A percentile compares a stretch with the other conserved stretches of the same genome.
Evolutionary conservation across 2,888 invertebrate genomes (phyloP).

Genomic region (Eugnorisma glareosa): DNA sequence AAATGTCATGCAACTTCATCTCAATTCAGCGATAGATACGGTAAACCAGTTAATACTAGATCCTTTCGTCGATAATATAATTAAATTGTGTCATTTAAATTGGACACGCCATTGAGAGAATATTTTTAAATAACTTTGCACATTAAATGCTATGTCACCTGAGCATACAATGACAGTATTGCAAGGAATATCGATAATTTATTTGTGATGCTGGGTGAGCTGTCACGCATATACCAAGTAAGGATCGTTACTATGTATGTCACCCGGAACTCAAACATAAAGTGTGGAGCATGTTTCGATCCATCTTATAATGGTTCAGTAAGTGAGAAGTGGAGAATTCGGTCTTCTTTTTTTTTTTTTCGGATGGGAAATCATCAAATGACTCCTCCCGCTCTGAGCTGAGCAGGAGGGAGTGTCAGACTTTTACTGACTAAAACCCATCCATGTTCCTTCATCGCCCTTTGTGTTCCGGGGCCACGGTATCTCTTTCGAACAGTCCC

Average conservation of each 20-base stretch:
- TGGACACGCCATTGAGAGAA: slow-evolving; percentile 50
- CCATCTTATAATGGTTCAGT: background rate
- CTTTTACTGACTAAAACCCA: no score
- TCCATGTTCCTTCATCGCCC: no score
- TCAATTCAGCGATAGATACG: slow-evolving; percentile 41
- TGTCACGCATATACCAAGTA: slow-evolving; percentile 16
- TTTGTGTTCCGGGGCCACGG: no score
- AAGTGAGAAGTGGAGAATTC: background rate
- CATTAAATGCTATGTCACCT: slow-evolving; percentile 25
- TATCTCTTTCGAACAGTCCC: no score
- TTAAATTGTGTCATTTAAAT: slow-evolving; percentile 63
- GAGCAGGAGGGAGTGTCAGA: no score
- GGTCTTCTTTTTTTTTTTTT: no score
- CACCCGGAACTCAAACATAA: slow-evolving; percentile 12
- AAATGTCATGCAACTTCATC: slow-evolving; percentile 56
- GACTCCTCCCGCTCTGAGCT: no score
- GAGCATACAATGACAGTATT: slow-evolving; percentile 45
- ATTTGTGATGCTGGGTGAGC: slow-evolving; percentile 15
- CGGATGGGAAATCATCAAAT: no score
- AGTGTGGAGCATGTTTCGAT: background rate
- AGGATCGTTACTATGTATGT: background rate
- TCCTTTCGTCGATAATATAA: slow-evolving; percentile 55
- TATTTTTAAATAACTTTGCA: slow-evolving; percentile 63
- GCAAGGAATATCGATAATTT: slow-evolving; percentile 41
- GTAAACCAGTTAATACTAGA: slow-evolving; percentile 54